A percentile compares a stretch with the other conserved stretches of the same genome.
Conservation (phyloP, 1,140 invertebrate genomes). For the Lordiphosa collinella region DNA sequence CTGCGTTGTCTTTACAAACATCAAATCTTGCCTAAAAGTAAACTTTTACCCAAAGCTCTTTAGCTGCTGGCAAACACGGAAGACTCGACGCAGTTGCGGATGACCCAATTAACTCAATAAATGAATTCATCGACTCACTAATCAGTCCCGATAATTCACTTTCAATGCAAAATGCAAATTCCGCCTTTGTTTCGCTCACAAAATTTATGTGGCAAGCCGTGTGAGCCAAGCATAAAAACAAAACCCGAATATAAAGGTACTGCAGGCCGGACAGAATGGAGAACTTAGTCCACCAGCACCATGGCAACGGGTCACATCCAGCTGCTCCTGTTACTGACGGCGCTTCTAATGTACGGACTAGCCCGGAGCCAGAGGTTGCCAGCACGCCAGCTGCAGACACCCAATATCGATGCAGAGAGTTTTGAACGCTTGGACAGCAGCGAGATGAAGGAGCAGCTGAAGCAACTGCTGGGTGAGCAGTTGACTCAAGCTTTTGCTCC, state of each 20-base stretch:
- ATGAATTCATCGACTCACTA: neutral
- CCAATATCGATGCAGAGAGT: conserved; percentile 28
- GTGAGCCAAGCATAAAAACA: conserved; percentile 6
- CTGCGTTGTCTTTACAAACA: too few relatives aligned
- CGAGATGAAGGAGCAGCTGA: conserved; percentile 36
- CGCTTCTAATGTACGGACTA: neutral
- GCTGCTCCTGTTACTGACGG: conserved; percentile 16
- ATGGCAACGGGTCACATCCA: conserved; percentile 26
- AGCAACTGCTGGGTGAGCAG: conserved; percentile 41
- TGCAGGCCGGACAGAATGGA: neutral
- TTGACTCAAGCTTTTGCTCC: conserved; percentile 44
- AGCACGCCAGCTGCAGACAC: conserved; percentile 22
- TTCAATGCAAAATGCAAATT: conserved; percentile 37
- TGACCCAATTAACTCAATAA: conserved; percentile 24
- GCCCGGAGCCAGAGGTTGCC: conserved; percentile 8
- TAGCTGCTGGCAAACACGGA: conserved; percentile 6
- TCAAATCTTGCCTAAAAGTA: neutral
- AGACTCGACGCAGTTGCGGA: neutral
- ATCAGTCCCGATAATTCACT: neutral
- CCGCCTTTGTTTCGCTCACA: conserved; percentile 20
- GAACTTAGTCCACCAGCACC: conserved; percentile 20
- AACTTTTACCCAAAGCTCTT: neutral
- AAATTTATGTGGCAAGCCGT: conserved; percentile 43
- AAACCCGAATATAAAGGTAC: conserved; percentile 17
- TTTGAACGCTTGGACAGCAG: conserved; percentile 30